Percentiles rank a stretch among this genome's conserved stretches.
Conservation (phyloP, 2,888 invertebrate species). For the Morpho deidamia region DNA sequence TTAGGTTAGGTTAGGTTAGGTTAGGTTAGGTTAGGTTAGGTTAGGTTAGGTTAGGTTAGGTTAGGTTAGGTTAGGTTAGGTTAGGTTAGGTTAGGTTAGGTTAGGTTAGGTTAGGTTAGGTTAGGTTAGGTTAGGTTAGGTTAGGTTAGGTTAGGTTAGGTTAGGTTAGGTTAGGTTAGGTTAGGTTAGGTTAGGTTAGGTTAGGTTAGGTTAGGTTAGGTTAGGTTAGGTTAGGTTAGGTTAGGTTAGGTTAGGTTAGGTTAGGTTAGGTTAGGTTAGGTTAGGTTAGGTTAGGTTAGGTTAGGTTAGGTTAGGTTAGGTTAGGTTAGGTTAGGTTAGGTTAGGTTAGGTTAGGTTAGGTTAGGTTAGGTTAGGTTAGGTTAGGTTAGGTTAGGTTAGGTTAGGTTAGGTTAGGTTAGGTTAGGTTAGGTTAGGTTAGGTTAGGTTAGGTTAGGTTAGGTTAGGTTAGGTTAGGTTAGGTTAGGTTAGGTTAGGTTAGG, state of each 20-base stretch:
- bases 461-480: conserved; percentile 23
- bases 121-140: conserved; percentile 25
- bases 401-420: neutral
- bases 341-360: neutral
- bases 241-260: conserved; percentile 24
- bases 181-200: conserved; percentile 31
- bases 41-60: conserved; percentile 5
- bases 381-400: neutral
- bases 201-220: conserved; percentile 22
- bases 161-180: conserved; percentile 31
- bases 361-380: neutral
- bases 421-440: too few relatives aligned
- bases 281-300: conserved; percentile 23
- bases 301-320: conserved; percentile 24
- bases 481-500: conserved; percentile 24
- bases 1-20: neutral
- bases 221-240: conserved; percentile 21
- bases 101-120: conserved; percentile 24
- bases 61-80: conserved; percentile 22
- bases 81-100: conserved; percentile 19
- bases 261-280: conserved; percentile 23
- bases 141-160: conserved; percentile 23
- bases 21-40: conserved; percentile 4
- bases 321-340: conserved; percentile 13
- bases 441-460: conserved; percentile 6